Base-by-base conservation (phyloP, 2,797 vertebrate species). In the Glossophaga mutica region DNA sequence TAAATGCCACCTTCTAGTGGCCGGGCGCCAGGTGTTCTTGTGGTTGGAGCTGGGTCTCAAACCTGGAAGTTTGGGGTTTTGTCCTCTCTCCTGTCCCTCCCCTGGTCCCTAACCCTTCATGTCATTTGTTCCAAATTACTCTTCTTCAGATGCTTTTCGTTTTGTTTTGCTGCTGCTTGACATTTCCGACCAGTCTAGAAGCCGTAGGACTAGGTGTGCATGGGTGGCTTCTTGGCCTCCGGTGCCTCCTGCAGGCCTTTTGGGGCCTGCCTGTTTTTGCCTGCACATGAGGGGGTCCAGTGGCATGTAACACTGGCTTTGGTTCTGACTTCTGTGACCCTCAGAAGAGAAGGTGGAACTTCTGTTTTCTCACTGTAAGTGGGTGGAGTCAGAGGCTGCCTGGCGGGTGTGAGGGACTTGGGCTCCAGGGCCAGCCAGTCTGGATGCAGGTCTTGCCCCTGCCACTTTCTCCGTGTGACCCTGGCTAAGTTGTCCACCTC, bases 81-180 rank as follows among this genome's bases (percentile, higher is more conserved):
- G 50, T 67, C 48, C 34, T 86, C 22, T 21, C 55, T 67, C n/a
- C 29, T 52, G 1, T 14, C 9, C 7, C n/a, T 52, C 9, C 21
- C 12, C 50, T 18, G 48, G 48, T 48, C 37, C 24, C 52, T 71
- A 18, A 18, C 24, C 32, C 32, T 70, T 55, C 1, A 1, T 9
- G 34, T 50, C 70, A 79, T 92, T 67, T 68, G 73, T 90, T 74
- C 42, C 42, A 44, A 29, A n/a, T 48, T n/a, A 29, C 14, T 55
- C 9, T 50, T 77, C 42, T 94, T 42, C 3, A 37, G 29, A 37
- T 52, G 22, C 2, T 55, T 70, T 87, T 48, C 59, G 77, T 71
- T 84, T 65, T 8, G 32, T 85, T 93, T 44, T 24, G 15, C 74
- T 94, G 70, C 37, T 77, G 71, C 62, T 90, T 32, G 50, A 15